Percentiles rank a stretch among this genome's conserved stretches.
These are phyloP conservation scores for Leistus spinibarbis DNA, from an alignment of 2,888 invertebrate genomes.

Conservation along the genomic window DNA sequence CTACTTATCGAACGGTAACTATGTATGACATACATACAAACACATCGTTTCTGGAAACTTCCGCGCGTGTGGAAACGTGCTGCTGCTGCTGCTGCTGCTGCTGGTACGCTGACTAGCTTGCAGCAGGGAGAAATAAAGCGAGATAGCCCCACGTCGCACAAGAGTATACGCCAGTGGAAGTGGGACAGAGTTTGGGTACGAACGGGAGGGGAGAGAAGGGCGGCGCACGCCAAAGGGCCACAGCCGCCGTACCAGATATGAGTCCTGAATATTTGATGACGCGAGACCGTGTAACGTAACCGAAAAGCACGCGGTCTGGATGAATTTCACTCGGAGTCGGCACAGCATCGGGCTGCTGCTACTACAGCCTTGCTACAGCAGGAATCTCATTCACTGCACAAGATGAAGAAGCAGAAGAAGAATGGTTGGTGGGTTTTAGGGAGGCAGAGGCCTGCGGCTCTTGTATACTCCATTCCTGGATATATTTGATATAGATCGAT, in stretches of 20 bases:
- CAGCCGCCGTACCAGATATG: conserved; percentile 25
- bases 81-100: neutral
- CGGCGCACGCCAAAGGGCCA: conserved; percentile 3
- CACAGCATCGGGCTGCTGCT: neutral
- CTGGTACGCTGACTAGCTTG: neutral
- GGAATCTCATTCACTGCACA: conserved; percentile 31
- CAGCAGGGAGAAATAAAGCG: neutral
- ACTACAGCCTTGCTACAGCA: neutral
- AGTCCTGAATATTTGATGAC: conserved; percentile 38
- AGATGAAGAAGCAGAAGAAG: neutral
- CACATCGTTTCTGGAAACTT: neutral
- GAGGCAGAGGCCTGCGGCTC: neutral
- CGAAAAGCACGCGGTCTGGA: conserved; percentile 34
- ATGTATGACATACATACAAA: neutral
- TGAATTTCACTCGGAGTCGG: conserved; percentile 27
- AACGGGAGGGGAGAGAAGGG: neutral
- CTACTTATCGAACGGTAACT: neutral
- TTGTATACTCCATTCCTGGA: neutral
- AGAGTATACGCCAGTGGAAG: neutral
- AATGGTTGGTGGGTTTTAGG: conserved; percentile 1
- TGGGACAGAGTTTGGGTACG: neutral
- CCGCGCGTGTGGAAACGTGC: neutral
- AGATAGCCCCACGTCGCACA: neutral
- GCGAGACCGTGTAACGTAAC: conserved; percentile 27
- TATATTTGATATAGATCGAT: neutral